Conservation (phyloP, 1,140 invertebrate genomes). For the Danaus melanippus region DNA sequence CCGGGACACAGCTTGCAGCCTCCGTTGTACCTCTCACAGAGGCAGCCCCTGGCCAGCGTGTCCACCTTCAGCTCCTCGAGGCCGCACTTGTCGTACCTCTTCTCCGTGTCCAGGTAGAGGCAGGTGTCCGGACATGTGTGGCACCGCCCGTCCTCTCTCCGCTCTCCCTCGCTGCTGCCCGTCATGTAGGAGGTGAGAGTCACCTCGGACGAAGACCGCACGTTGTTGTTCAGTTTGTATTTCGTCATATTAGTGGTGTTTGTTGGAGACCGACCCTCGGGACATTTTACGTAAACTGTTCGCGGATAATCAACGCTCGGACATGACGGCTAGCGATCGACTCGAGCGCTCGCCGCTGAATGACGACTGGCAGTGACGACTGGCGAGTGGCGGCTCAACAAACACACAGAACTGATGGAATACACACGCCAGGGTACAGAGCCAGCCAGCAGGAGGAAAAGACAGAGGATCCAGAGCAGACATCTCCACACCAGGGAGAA, state of each 20-base stretch:
- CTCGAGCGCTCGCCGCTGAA: too few relatives aligned
- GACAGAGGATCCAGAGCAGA: too few relatives aligned
- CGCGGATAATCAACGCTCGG: neutral
- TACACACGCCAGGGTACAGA: too few relatives aligned
- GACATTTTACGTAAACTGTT: constrained; percentile 37
- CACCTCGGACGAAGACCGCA: constrained; percentile 56
- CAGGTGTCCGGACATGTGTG: constrained; percentile 47
- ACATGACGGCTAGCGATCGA: neutral
- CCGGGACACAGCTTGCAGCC: constrained; percentile 58
- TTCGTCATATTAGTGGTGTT: constrained; percentile 64
- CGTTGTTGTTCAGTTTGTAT: constrained; percentile 63
- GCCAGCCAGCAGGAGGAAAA: too few relatives aligned
- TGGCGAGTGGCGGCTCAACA: neutral
- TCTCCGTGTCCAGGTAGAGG: constrained; percentile 37
- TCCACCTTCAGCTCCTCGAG: constrained; percentile 56
- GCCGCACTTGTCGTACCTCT: constrained; percentile 45
- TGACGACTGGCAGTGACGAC: neutral
- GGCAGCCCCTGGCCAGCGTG: constrained; percentile 46
- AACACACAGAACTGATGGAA: too few relatives aligned
- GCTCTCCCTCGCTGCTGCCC: constrained; percentile 34
- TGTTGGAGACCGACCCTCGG: constrained; percentile 43
- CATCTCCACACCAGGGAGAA: too few relatives aligned
- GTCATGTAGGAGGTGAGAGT: constrained; percentile 65
- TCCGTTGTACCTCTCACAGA: constrained; percentile 58
- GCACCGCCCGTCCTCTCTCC: constrained; percentile 34